Evolutionary conservation across 2,888 invertebrate genomes (phyloP).

Genomic region (Leucania comma): DNA sequence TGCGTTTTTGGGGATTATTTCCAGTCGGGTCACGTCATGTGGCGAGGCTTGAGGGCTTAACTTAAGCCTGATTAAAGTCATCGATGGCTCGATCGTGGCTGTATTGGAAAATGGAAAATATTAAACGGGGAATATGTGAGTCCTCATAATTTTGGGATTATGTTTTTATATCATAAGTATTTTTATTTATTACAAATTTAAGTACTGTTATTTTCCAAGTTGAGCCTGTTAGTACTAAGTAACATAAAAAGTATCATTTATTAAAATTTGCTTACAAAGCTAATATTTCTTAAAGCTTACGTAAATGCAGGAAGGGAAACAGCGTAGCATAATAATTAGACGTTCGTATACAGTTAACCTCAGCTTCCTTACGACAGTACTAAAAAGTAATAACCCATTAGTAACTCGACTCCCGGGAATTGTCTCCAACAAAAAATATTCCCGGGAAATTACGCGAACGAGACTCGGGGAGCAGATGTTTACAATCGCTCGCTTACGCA

Average conservation of each 20-base stretch:
- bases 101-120: conserved; percentile 39
- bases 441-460: conserved; percentile 28
- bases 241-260: not conserved
- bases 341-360: conserved; percentile 51
- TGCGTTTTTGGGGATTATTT: conserved; percentile 56
- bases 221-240: not conserved
- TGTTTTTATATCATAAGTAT: conserved; percentile 4
- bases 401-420: conserved; percentile 42
- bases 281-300: conserved; percentile 17
- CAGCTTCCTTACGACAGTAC: conserved; percentile 38
- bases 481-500: conserved; percentile 54
- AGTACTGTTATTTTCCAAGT: not conserved
- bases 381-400: conserved; percentile 60
- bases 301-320: conserved; percentile 35
- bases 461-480: conserved; percentile 58
- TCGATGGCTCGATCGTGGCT: conserved; percentile 36
- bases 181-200: not conserved
- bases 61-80: conserved; percentile 60
- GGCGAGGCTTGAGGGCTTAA: conserved; percentile 44
- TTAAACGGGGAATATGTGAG: conserved; percentile 19
- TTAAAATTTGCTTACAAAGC: not conserved
- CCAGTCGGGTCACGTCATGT: conserved; percentile 57
- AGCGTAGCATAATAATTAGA: conserved; percentile 37
- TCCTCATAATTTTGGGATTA: conserved; percentile 22
- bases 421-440: conserved; percentile 42